Evolutionary conservation across 2,888 invertebrate species (phyloP), one percentile per base, ranked within the genome.

Genomic region (Eupelmus urozonus): DNA sequence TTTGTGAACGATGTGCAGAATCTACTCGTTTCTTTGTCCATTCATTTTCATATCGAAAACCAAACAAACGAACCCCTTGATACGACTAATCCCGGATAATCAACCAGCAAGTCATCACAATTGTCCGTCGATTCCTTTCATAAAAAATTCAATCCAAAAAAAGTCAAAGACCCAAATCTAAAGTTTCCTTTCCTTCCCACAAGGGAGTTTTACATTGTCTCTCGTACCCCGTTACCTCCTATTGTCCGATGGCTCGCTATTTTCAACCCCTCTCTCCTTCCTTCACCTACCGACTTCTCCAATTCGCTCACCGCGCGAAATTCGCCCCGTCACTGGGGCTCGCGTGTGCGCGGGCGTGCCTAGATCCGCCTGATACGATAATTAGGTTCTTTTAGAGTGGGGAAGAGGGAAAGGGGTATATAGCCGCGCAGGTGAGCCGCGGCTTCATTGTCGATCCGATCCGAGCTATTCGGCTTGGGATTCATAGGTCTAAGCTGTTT

Each of bases 321-420:
- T 51, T 53, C 72, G 29, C 55, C 62, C 18, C 42, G 55, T 62
- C 60, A 67, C 77, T 42, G 49, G 11, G 40, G 2, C 53, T 63
- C 55, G 69, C 63, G 60, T 71, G 70, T 18, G n/a, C 29, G 16
- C 45, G 29, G 60, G 51, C 71, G 65, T 62, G 34, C 62, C 73
- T 57, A 63, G 63, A 78, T 78, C 78, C 49, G 69, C 25, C 69
- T 73, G 73, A 78, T 78, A 78, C 78, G 78, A 78, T 78, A 78
- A 78, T 78, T 78, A 78, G 69, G 63, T 69, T 73, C 73, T 57
- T 60, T 71, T 71, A 23, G 42, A 18, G 42, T 13, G 57, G 57
- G n/a, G 2, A 11, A 42, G 20, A 66, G 2, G 11, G 53, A 13
- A n/a, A 51, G 69, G n/a, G n/a, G n/a, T 27, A 18, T 40, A 25